These are phyloP conservation scores for Drosophila putrida DNA, from an alignment of 2,888 invertebrate genomes.

Conservation along the genomic window DNA sequence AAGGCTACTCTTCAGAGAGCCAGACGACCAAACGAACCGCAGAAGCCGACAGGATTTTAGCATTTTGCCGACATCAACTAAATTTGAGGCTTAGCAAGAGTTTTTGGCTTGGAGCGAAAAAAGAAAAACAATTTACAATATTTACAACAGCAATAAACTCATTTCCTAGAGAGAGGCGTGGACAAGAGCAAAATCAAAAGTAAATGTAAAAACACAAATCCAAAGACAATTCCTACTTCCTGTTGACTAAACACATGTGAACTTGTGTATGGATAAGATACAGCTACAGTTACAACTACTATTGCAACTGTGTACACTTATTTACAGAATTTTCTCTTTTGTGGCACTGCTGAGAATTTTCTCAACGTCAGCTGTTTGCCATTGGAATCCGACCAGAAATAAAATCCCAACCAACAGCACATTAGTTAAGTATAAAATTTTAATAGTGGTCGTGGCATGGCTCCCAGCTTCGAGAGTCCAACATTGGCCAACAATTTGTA, in stretches of 20 bases:
- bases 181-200: slow-evolving; percentile 4
- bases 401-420: slow-evolving; percentile 59
- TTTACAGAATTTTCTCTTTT: slow-evolving; percentile 49
- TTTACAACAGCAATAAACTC: slow-evolving; percentile 70
- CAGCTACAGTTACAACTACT: background rate
- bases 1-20: slow-evolving; percentile 31
- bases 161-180: slow-evolving; percentile 46
- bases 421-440: slow-evolving; percentile 71
- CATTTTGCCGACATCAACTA: slow-evolving; percentile 60
- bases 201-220: slow-evolving; percentile 31
- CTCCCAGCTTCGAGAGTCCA: slow-evolving; percentile 20
- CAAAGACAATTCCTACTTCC: slow-evolving; percentile 48
- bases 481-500: slow-evolving; percentile 49
- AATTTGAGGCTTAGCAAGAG: slow-evolving; percentile 31
- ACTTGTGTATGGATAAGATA: slow-evolving; percentile 26
- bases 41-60: slow-evolving; percentile 67
- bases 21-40: slow-evolving; percentile 49
- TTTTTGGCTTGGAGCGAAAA: slow-evolving; percentile 2
- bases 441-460: slow-evolving; percentile 55
- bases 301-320: slow-evolving; percentile 30
- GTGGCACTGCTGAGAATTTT: slow-evolving; percentile 41
- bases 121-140: slow-evolving; percentile 61
- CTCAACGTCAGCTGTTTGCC: slow-evolving; percentile 58
- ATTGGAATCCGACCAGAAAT: slow-evolving; percentile 47
- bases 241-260: slow-evolving; percentile 56